Evolutionary conservation across 2,888 invertebrate species (phyloP).

Genomic region (Drosophila tanythrix): DNA sequence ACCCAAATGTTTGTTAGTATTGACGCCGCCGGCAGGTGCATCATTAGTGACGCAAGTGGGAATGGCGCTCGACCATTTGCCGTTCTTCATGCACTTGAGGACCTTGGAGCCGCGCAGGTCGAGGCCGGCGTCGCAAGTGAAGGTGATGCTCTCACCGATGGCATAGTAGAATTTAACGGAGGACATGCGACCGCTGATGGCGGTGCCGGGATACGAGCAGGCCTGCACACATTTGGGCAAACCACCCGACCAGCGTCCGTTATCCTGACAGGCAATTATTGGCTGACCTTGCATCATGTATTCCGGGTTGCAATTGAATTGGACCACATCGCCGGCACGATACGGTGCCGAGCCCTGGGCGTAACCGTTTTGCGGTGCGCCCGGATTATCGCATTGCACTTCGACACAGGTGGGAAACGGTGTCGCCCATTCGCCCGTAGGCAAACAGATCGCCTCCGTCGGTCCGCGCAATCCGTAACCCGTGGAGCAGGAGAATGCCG

Average conservation of each 20-base stretch:
- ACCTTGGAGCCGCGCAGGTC: conserved; percentile 91
- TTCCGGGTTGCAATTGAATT: conserved; percentile 94
- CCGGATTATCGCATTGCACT: conserved; percentile 91
- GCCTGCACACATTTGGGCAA: conserved; percentile 94
- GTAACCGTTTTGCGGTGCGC: conserved; percentile 91
- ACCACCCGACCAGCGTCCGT: conserved; percentile 93
- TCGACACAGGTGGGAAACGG: conserved; percentile 92
- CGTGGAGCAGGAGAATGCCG: conserved; percentile 91
- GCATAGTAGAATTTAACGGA: conserved; percentile 95
- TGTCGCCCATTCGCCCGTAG: conserved; percentile 91
- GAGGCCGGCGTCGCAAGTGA: conserved; percentile 92
- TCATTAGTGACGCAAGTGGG: conserved; percentile 88
- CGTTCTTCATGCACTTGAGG: conserved; percentile 91
- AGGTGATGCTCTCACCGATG: conserved; percentile 93
- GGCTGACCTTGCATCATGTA: conserved; percentile 95
- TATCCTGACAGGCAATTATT: conserved; percentile 95
- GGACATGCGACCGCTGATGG: conserved; percentile 93
- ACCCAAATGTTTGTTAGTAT: conserved; percentile 60
- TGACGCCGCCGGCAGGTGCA: conserved; percentile 49
- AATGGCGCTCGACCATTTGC: conserved; percentile 94
- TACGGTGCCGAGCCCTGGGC: conserved; percentile 91
- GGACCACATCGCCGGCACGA: conserved; percentile 93
- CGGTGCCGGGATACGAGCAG: conserved; percentile 94
- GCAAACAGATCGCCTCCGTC: conserved; percentile 90
- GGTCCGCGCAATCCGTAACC: conserved; percentile 92